Conservation (phyloP, 1,140 invertebrate genomes). For the Sitodiplosis mosellana region DNA sequence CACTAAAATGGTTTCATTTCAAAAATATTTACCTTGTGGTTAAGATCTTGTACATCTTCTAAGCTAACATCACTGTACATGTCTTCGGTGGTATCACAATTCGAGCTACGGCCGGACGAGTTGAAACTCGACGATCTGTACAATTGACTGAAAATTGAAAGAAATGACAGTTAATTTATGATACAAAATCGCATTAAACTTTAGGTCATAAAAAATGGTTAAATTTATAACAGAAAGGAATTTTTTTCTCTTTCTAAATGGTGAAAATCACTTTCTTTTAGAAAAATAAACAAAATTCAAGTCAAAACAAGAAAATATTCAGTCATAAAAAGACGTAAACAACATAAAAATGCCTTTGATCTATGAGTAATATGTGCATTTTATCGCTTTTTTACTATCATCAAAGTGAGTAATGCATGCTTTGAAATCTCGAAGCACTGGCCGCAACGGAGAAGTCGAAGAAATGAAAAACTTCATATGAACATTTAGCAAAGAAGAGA, state of each 20-base stretch:
- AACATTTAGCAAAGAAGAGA: no score
- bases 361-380: no score
- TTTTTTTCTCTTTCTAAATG: neutral
- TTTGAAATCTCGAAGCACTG: no score
- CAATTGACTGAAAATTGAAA: slow-evolving; percentile 42
- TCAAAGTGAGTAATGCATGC: no score
- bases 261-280: neutral
- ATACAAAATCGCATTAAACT: neutral
- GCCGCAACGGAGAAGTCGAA: no score
- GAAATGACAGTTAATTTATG: neutral
- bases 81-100: slow-evolving; percentile 74
- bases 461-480: no score
- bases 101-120: slow-evolving; percentile 72
- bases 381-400: no score
- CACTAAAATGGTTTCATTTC: no score
- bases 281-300: slow-evolving; percentile 5
- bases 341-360: no score
- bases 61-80: slow-evolving; percentile 81
- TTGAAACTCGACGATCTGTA: slow-evolving; percentile 80
- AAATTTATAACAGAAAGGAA: neutral
- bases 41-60: slow-evolving; percentile 78
- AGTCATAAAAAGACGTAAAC: no score
- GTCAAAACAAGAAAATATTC: no score
- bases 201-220: neutral
- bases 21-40: slow-evolving; percentile 52